Conservation (phyloP, 1,140 invertebrate species). For the Drosophila repleta region DNA sequence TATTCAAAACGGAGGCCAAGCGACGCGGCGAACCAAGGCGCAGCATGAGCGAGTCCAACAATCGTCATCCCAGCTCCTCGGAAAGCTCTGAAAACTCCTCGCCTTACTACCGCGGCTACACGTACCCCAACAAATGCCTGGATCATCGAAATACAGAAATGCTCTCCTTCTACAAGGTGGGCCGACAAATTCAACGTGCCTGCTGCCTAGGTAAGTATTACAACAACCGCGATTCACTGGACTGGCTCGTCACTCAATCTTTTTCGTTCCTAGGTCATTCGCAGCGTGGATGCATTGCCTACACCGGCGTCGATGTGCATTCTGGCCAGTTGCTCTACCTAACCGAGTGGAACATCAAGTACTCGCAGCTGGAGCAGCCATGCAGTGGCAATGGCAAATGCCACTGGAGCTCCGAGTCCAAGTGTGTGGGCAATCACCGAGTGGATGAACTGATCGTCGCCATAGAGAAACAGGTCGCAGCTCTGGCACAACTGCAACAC, state of each 20-base stretch:
- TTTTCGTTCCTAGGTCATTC: conserved; percentile 85
- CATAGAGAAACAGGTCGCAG: conserved; percentile 90
- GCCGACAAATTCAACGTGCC: conserved; percentile 73
- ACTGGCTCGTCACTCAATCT: not conserved
- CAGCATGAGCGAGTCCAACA: conserved; percentile 80
- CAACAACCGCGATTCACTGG: too few species aligned
- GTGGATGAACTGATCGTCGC: conserved; percentile 84
- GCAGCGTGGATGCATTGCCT: conserved; percentile 88
- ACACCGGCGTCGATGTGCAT: conserved; percentile 87
- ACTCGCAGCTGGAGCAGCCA: conserved; percentile 71
- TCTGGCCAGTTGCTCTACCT: conserved; percentile 89
- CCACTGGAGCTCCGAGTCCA: conserved; percentile 67
- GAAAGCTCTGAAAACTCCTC: conserved; percentile 79
- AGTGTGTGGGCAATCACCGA: conserved; percentile 71
- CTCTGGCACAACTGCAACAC: conserved; percentile 88
- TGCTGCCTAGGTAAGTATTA: conserved; percentile 67
- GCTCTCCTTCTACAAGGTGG: conserved; percentile 76
- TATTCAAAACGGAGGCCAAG: conserved; percentile 77
- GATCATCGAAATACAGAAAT: conserved; percentile 78
- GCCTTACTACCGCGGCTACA: conserved; percentile 69
- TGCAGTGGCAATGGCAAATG: conserved; percentile 70
- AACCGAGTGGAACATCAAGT: conserved; percentile 89
- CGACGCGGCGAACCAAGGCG: conserved; percentile 69
- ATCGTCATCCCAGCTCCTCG: conserved; percentile 71
- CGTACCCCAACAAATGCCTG: conserved; percentile 70